Evolutionary conservation across 2,113 vertebrate species (phyloP).

Genomic region (Eulacestoma nigropectus): DNA sequence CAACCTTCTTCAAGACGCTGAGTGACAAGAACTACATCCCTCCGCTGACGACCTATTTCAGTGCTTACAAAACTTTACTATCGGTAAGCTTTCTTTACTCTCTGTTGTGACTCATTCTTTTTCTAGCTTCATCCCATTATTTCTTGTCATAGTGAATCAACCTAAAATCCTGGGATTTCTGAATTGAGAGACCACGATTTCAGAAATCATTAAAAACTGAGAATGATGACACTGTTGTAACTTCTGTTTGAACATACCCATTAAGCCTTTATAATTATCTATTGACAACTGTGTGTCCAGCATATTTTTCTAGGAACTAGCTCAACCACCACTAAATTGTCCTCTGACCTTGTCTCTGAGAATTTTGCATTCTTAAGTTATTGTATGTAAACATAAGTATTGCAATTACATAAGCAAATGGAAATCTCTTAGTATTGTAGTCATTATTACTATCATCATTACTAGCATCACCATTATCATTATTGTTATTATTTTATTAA

Average conservation of each 20-base stretch:
- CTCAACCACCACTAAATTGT: neutral
- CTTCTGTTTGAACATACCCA: neutral
- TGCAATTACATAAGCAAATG: neutral
- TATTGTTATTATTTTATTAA: neutral
- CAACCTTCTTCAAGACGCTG: neutral
- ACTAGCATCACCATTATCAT: no score
- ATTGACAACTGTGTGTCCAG: neutral
- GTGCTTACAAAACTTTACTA: neutral
- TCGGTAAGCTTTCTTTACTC: neutral
- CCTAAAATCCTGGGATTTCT: neutral
- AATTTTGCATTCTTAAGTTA: neutral
- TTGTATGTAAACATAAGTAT: neutral
- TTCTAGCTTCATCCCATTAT: neutral
- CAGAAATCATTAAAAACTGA: neutral
- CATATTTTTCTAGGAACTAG: neutral
- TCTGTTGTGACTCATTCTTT: neutral
- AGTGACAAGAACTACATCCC: neutral
- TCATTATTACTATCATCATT: neutral
- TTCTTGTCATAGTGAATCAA: neutral
- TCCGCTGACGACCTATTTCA: neutral
- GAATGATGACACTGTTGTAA: neutral
- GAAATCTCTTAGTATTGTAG: neutral
- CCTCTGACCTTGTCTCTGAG: neutral
- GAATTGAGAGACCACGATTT: neutral
- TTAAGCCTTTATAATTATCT: neutral